Conservation (phyloP, 2,113 vertebrate species). For the Mormyrus iriodes region DNA sequence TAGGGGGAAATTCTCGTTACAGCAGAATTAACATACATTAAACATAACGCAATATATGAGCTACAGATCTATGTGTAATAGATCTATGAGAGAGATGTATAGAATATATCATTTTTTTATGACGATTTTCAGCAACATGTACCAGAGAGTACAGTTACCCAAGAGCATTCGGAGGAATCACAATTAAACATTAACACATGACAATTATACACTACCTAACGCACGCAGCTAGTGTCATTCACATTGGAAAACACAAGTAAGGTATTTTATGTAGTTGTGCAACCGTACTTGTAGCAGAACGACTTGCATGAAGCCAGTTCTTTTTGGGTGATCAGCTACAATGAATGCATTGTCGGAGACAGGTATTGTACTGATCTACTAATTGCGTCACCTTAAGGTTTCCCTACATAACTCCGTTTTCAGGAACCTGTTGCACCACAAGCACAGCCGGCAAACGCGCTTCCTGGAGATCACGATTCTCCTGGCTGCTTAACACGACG, state of each 20-base stretch:
- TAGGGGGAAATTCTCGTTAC: neutral
- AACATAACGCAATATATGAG: neutral
- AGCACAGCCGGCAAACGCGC: neutral
- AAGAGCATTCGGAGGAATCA: neutral
- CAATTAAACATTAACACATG: neutral
- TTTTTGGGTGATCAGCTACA: neutral
- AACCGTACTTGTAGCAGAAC: neutral
- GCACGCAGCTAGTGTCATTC: neutral
- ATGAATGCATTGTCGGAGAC: neutral
- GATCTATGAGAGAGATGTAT: too few species aligned
- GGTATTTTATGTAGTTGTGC: neutral
- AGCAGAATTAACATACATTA: neutral
- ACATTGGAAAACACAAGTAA: neutral
- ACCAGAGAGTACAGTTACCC: neutral
- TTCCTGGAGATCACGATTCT: neutral
- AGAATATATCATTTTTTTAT: neutral
- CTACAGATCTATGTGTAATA: neutral
- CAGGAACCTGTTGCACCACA: neutral
- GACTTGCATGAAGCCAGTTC: neutral
- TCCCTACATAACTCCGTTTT: neutral
- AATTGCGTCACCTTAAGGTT: neutral
- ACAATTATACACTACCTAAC: neutral
- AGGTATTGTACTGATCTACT: neutral
- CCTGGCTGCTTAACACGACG: neutral
- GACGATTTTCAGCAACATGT: neutral